Conservation (phyloP, 2,113 vertebrate genomes). For the Addax nasomaculatus region DNA sequence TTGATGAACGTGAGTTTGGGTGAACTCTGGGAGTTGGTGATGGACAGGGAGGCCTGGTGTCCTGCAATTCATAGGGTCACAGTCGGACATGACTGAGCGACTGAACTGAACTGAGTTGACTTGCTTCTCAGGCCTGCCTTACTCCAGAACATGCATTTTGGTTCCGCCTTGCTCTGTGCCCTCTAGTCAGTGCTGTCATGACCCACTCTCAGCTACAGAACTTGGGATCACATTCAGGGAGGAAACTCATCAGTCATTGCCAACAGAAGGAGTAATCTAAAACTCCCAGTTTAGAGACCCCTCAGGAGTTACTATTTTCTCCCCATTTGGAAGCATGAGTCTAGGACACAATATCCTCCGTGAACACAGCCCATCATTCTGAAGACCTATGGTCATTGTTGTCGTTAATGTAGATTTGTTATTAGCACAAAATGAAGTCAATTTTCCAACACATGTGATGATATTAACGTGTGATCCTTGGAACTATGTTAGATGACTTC, state of each 20-base stretch:
- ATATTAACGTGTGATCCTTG: neutral
- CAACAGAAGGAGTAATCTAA: neutral
- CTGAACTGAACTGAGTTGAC: too few species aligned
- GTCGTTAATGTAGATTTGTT: neutral
- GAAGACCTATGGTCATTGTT: neutral
- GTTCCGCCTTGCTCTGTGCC: neutral
- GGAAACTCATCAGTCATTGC: neutral
- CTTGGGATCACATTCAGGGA: neutral
- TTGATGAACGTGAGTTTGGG: too few species aligned
- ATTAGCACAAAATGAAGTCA: neutral
- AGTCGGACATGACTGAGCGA: too few species aligned
- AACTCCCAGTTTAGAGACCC: neutral
- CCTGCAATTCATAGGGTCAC: too few species aligned
- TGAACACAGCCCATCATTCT: neutral
- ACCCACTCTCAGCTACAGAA: neutral
- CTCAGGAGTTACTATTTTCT: neutral
- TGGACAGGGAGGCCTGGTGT: too few species aligned
- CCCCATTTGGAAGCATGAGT: neutral
- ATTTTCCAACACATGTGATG: neutral
- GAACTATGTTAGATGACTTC: neutral
- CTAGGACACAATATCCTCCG: neutral
- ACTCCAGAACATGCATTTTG: neutral
- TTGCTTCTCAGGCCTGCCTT: neutral
- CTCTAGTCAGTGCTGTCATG: accelerated
- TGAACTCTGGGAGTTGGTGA: too few species aligned